phyloP scores from a whole-genome alignment of 2,888 invertebrate genomes.

The Pheosia gnoma region DNA sequence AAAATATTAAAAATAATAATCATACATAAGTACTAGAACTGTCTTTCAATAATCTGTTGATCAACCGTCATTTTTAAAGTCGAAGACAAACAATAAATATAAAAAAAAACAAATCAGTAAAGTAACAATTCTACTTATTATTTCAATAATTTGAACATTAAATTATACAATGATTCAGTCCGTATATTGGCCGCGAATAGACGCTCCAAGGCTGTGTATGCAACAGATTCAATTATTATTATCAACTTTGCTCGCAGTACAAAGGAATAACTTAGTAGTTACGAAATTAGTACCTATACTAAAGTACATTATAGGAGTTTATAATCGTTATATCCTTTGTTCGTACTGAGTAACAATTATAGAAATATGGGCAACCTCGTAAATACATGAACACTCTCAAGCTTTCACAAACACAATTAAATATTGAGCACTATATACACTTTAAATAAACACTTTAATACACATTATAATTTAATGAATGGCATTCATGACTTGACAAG shows the following conservation, averaged over 20 bases:
- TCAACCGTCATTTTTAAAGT: constrained; percentile 37
- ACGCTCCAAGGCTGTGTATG: constrained; percentile 34
- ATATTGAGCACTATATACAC: constrained; percentile 7
- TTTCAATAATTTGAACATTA: constrained; percentile 42
- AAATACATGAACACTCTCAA: constrained; percentile 35
- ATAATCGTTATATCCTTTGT: constrained; percentile 24
- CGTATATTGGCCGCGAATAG: constrained; percentile 41
- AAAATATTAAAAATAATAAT: constrained; percentile 36
- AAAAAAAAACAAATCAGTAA: constrained; percentile 34
- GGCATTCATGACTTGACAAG: constrained; percentile 10
- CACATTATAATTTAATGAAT: not conserved
- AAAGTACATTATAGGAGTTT: too few relatives aligned
- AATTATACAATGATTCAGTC: constrained; percentile 36
- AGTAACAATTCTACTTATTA: constrained; percentile 33
- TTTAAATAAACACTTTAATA: constrained; percentile 4
- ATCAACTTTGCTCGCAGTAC: constrained; percentile 33
- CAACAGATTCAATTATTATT: constrained; percentile 39
- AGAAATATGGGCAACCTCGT: constrained; percentile 20
- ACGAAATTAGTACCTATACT: constrained; percentile 11
- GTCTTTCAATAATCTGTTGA: constrained; percentile 43
- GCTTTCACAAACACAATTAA: constrained; percentile 17
- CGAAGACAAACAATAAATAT: constrained; percentile 43
- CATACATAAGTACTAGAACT: constrained; percentile 26
- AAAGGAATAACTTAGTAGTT: not conserved
- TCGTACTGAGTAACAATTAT: constrained; percentile 20